Base-by-base conservation (phyloP, 2,113 vertebrate genomes). In the Sturnira hondurensis region DNA sequence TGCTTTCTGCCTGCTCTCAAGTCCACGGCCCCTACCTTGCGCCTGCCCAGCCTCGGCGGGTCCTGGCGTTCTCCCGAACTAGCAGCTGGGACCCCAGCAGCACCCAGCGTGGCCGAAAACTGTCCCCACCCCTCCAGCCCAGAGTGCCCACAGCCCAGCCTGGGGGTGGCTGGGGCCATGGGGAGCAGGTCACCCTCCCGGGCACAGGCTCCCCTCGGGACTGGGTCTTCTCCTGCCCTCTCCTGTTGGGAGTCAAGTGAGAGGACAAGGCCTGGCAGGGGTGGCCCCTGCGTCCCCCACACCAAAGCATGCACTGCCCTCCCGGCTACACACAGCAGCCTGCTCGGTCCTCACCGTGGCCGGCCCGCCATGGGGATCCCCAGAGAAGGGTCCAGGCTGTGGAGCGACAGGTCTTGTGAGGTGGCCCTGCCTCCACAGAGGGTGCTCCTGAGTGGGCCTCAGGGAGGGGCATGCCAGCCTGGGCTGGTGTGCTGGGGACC, bases 201-300 rank as follows among this genome's bases (percentile, higher is more conserved):
- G 56, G 56, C 15, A 19, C 56, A 13, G 56, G 8, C 22, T 47
- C 41, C 3, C 47, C 43, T 8, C 0, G 7, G 11, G 11, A 16
- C 9, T 0, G 36, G 63, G 10, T 10, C 4, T n/a, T 12, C 15
- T 19, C n/a, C 45, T 17, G 76, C 24, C 56, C 36, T 73, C 56
- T 41, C n/a, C 1, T 0, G 3, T 19, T 4, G 0, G 3, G 26
- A 7, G 58, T 50, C 15, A 4, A 3, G 24, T 10, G 14, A 26
- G 20, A 14, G 43, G 33, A 36, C 71, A 20, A 7, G 71, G 43
- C 38, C 22, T 2, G 3, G 19, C 36, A 20, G 22, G 56, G 6
- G 24, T 1, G 4, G 71, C 67, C 17, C 54, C 22, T 17, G 22
- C 1, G 1, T 4, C 9, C 12, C 4, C 28, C 61, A 7, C 0